Evolutionary conservation across 2,888 invertebrate species (phyloP).

Genomic region (Lasioglossum malachurum): DNA sequence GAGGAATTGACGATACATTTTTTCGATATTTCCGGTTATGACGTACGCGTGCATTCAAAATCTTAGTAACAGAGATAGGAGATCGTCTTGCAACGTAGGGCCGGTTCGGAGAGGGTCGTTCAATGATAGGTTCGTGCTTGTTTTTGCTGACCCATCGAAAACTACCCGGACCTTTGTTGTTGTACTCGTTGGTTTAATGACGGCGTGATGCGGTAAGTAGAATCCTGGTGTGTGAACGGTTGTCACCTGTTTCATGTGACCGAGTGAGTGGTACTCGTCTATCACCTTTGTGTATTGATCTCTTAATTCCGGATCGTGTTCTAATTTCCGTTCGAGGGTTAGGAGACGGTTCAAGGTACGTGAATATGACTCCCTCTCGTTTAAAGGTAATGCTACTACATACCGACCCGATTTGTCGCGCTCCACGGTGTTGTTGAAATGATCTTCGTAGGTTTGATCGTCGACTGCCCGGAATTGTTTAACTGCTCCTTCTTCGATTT

Average conservation of each 20-base stretch:
- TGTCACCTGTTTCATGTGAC: not conserved
- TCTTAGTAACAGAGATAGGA: not conserved
- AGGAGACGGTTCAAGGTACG: not conserved
- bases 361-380: not conserved
- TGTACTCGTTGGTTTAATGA: no score
- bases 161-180: no score
- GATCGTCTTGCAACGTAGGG: constrained; percentile 15
- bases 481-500: not conserved
- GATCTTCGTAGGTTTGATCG: not conserved
- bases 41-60: constrained; percentile 22
- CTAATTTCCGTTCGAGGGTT: not conserved
- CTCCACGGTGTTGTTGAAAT: not conserved
- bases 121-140: not conserved
- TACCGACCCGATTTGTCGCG: not conserved
- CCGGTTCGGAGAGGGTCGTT: constrained; percentile 15
- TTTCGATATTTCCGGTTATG: constrained; percentile 20
- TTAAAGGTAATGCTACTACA: not conserved
- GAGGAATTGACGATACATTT: constrained; percentile 27
- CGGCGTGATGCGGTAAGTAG: constrained; percentile 35
- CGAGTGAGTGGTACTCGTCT: not conserved
- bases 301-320: not conserved
- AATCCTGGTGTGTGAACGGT: not conserved
- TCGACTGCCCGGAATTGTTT: not conserved
- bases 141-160: constrained; percentile 12
- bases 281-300: not conserved